Evolutionary conservation across 1,140 invertebrate species (phyloP).

Genomic region (Linepithema humile): DNA sequence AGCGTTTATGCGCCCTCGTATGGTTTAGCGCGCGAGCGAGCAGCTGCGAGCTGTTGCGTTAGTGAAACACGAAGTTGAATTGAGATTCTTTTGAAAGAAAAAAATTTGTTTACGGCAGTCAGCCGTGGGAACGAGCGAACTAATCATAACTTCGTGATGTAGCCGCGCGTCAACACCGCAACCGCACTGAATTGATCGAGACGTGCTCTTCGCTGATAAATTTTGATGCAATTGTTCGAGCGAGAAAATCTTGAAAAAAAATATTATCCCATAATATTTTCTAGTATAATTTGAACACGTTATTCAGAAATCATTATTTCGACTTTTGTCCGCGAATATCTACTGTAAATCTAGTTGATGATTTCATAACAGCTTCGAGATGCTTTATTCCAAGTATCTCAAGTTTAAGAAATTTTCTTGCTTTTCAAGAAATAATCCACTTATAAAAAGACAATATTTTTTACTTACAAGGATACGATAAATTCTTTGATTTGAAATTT

Average conservation of each 20-base stretch:
- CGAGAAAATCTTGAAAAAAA: background rate
- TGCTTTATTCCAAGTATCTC: background rate
- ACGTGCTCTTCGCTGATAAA: constrained; percentile 7
- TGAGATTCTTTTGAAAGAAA: constrained; percentile 35
- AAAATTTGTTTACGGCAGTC: constrained; percentile 37
- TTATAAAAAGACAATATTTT: background rate
- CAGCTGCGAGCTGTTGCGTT: constrained; percentile 2
- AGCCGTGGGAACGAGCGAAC: constrained; percentile 12
- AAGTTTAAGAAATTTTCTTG: background rate
- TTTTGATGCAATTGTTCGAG: background rate
- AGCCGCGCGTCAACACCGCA: constrained; percentile 4
- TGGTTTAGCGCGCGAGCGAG: background rate
- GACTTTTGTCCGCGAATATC: background rate
- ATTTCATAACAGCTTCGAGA: background rate
- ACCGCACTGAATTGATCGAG: constrained; percentile 5
- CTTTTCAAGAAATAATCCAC: background rate
- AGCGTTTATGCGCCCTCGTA: constrained; percentile 29
- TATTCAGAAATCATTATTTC: background rate
- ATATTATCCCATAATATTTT: background rate
- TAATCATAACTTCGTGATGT: constrained; percentile 48
- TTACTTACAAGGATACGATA: background rate
- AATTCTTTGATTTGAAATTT: constrained; percentile 2
- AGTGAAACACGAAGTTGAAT: constrained; percentile 38
- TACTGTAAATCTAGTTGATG: background rate
- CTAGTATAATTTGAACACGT: background rate